Conservation (phyloP, 2,113 vertebrate species). For the Callocephalon fimbriatum region DNA sequence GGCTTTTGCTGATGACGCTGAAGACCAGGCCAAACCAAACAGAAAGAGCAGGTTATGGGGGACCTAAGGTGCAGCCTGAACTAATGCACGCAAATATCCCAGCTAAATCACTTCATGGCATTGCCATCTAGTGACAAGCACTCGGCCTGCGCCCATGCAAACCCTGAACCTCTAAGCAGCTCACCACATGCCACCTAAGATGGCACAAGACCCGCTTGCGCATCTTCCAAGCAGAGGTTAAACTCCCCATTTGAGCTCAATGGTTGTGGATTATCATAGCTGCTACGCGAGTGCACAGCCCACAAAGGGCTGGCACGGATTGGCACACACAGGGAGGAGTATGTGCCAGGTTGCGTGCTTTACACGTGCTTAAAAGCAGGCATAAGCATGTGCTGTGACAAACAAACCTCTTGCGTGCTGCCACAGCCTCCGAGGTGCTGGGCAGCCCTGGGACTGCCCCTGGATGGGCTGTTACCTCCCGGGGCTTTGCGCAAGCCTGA, state of each 20-base stretch:
- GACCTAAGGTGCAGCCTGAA: background rate
- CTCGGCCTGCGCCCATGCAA: fast-evolving
- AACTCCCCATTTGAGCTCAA: fast-evolving
- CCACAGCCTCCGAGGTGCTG: background rate
- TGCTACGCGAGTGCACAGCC: background rate
- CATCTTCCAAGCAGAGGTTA: background rate
- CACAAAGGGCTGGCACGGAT: fast-evolving
- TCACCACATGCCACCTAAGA: fast-evolving
- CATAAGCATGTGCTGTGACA: background rate
- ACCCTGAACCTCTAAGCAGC: background rate
- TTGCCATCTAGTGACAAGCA: slow-evolving; percentile 46
- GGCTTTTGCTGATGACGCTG: background rate
- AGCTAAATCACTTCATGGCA: background rate
- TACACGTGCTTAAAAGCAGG: fast-evolving
- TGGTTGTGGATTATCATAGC: fast-evolving
- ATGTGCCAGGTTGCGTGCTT: fast-evolving
- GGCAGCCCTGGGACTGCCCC: background rate
- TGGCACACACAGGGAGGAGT: fast-evolving
- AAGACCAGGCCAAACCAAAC: background rate
- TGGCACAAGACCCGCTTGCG: background rate
- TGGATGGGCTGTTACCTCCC: no score
- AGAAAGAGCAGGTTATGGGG: background rate
- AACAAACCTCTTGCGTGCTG: fast-evolving
- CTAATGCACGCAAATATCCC: fast-evolving
- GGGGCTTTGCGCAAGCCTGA: background rate